Percentiles rank a stretch among this genome's conserved stretches.
phyloP scores from a whole-genome alignment of 2,113 vertebrate species.

The Delphinus delphis region DNA sequence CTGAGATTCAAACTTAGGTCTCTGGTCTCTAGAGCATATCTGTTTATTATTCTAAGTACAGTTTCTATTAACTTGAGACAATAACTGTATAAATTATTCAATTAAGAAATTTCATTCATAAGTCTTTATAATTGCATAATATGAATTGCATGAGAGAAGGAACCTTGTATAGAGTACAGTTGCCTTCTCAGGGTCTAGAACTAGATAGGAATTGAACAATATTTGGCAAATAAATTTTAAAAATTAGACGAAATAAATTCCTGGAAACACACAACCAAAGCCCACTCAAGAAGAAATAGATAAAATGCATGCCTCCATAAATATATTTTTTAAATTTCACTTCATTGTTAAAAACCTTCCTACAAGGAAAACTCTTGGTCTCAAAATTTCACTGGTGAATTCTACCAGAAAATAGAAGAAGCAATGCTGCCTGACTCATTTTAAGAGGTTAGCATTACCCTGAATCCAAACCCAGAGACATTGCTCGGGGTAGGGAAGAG shows the following conservation, averaged over 20 bases:
- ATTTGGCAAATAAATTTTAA: neutral
- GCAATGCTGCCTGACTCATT: neutral
- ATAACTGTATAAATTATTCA: neutral
- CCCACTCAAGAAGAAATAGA: neutral
- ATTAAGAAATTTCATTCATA: neutral
- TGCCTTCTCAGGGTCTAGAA: neutral
- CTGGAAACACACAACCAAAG: neutral
- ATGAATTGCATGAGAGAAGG: neutral
- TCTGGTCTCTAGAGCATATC: neutral
- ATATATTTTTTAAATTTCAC: neutral
- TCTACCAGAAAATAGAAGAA: neutral
- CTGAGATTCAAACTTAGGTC: neutral
- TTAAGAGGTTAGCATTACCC: neutral
- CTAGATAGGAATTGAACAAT: neutral
- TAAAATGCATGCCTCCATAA: neutral
- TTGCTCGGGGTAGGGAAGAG: neutral
- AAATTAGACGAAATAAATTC: neutral
- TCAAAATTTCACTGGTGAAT: neutral
- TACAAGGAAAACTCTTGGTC: neutral
- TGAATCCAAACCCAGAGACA: neutral
- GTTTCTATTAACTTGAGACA: neutral
- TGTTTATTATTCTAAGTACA: neutral
- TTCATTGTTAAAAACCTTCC: neutral
- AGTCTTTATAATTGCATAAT: neutral
- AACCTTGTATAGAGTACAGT: neutral